Percentiles rank a stretch among this genome's conserved stretches.
These are phyloP conservation scores for Parasteatoda lunata DNA, from an alignment of 2,888 invertebrate species.

Conservation along the genomic window DNA sequence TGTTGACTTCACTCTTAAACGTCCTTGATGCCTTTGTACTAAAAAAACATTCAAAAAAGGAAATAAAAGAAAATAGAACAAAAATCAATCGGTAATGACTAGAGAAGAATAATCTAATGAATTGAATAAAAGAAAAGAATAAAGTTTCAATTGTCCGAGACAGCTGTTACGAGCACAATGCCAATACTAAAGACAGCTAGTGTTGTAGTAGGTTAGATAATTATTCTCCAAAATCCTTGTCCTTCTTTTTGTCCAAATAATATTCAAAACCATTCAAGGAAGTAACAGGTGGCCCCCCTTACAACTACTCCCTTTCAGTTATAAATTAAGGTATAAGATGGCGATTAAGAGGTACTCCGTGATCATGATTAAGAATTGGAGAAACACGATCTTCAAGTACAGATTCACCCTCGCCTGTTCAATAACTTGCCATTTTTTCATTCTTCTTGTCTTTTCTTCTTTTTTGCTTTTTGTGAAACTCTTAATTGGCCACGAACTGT, in stretches of 20 bases:
- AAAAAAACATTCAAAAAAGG: no score
- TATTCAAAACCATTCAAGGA: neutral
- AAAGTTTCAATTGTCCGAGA: slow-evolving; percentile 2
- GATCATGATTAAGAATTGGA: neutral
- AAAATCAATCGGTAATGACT: neutral
- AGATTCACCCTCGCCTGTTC: neutral
- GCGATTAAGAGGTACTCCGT: neutral
- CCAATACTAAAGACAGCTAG: neutral
- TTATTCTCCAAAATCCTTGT: neutral
- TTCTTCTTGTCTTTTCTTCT: neutral
- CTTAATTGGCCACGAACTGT: neutral
- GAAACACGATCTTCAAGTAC: neutral
- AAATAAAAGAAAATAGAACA: neutral
- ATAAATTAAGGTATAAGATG: neutral
- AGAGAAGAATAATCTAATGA: neutral
- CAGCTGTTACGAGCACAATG: neutral
- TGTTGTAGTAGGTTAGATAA: neutral
- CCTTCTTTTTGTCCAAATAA: neutral
- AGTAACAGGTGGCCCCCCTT: neutral
- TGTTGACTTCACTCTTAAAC: no score
- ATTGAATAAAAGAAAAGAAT: neutral
- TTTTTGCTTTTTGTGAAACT: neutral
- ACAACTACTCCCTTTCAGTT: neutral
- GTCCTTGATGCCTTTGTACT: no score
- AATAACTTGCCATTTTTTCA: neutral